Evolutionary conservation across 2,113 vertebrate genomes (phyloP), one percentile per base, ranked within the genome.

Genomic region (Myotis brandtii): DNA sequence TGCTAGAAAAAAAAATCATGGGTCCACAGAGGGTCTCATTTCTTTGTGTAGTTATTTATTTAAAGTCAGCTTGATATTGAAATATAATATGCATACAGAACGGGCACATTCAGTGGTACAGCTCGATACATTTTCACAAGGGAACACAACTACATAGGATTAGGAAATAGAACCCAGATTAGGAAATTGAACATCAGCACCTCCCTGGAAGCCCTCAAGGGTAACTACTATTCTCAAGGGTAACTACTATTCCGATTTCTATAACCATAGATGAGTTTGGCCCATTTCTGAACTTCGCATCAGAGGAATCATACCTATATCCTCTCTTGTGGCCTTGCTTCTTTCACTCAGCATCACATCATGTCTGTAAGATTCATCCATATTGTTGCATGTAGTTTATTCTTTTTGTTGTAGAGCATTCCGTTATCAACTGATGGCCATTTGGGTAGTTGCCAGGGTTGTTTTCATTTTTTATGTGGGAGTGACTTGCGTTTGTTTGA

Each of bases 401-500:
- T 91, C 23, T 92, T 89, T 91, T 83, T 54, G 46, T 37, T 52
- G 2, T 69, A 34, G 43, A 86, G 34, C 32, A 91, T 94, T 75
- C 69, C 62, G 30, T 77, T 76, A 80, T 92, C 59, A 56, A 79
- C 50, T 59, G 34, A 84, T 73, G 43, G 43, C 10, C n/a, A 93
- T 82, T 76, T 72, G 54, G 40, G 54, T 83, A 59, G 66, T 84
- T 96, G 80, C 90, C 56, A 94, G 34, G 76, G 34, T 86, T 64
- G 70, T 85, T 95, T 85, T 91, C 46, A 67, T 40, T 96, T 72
- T 96, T 67, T 25, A 76, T n/a, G 30, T 72, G 64, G 62, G 69
- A 95, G 52, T 76, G 84, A 59, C 83, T 69, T 91, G 40, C 86
- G 18, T 43, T 96, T 92, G 25, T 89, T 73, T 84, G 73, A 91